Evolutionary conservation across 2,113 vertebrate genomes (phyloP), one percentile per base, ranked within the genome.

Genomic region (Atherinomorus stipes): DNA sequence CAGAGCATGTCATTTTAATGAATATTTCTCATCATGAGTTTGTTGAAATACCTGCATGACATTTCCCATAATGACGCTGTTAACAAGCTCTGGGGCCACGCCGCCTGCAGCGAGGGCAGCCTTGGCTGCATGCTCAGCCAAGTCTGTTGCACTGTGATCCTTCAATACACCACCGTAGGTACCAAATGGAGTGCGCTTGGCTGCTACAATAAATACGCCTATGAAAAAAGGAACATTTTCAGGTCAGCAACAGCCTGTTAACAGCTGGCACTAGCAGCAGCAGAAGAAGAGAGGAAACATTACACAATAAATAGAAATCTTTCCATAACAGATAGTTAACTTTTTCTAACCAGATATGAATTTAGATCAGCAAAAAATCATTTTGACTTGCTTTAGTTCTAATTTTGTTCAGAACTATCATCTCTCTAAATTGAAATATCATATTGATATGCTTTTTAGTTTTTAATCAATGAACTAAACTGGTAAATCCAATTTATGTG

Each of bases 171-270:
- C 97, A 1, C 98, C 98, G 0, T 93, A 99, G 0, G 95, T 80
- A 4, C 98, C 98, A 0, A 99, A 99, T 0, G 97, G 97, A 1
- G 97, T 99, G 54, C 97, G 93, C 88, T 99, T 99, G 19, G 96
- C 98, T 42, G 95, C 95, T 0, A 99, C 96, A 1, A 99, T 87
- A 86, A 98, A 99, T 8, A 99, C 95, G 91, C 97, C 98, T 99
- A 72, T 1, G 66, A 34, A 74, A 71, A 75, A 31, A 67, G 12
- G 23, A 59, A 18, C 4, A 73, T 7, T 73, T 64, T 38, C 9
- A 34, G 1, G 1, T 1, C 31, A 70, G 28, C 37, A 57, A 18
- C 18, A n/a, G 62, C 16, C 2, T 50, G 8, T 45, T 37, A 6
- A 78, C n/a, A 58, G 10, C 28, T 68, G 2, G 21, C n/a, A 57